phyloP scores from a whole-genome alignment of 2,797 vertebrate species.

The Lagocephalus sceleratus region DNA sequence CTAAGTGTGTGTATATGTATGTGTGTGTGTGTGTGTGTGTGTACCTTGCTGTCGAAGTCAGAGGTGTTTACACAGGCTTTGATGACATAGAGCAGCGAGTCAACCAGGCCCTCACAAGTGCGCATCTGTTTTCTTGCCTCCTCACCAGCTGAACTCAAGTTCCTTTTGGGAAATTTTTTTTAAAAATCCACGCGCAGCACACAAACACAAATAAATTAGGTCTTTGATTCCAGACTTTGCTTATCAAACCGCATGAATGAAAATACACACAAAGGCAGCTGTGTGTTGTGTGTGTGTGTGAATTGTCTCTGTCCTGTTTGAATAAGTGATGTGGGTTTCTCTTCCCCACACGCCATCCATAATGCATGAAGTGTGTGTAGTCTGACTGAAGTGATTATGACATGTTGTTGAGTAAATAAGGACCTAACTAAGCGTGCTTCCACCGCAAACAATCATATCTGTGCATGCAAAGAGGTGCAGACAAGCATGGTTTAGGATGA shows the following conservation, averaged over 20 bases:
- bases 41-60: conserved; percentile 98
- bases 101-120: conserved; percentile 91
- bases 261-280: conserved; percentile 41
- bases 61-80: conserved; percentile 98
- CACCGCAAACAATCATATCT: conserved; percentile 8
- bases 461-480: background rate
- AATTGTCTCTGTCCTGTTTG: conserved; percentile 5
- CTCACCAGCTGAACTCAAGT: conserved; percentile 95
- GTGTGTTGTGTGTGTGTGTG: conserved; percentile 8
- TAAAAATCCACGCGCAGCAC: conserved; percentile 10
- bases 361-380: conserved; percentile 53
- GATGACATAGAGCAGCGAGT: conserved; percentile 95
- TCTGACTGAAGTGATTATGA: conserved; percentile 41
- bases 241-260: conserved; percentile 36
- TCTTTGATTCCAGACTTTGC: conserved; percentile 34
- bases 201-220: conserved; percentile 22
- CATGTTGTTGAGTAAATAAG: conserved; percentile 46
- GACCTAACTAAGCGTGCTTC: conserved; percentile 6
- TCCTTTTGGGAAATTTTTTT: conserved; percentile 78
- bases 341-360: conserved; percentile 43
- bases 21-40: conserved; percentile 26
- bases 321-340: conserved; percentile 32
- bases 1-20: conserved; percentile 10
- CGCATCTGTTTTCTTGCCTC: conserved; percentile 96
- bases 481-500: conserved; percentile 8